These are phyloP conservation scores for Trematomus bernacchii DNA, from an alignment of 2,797 vertebrate species.

Conservation along the genomic window DNA sequence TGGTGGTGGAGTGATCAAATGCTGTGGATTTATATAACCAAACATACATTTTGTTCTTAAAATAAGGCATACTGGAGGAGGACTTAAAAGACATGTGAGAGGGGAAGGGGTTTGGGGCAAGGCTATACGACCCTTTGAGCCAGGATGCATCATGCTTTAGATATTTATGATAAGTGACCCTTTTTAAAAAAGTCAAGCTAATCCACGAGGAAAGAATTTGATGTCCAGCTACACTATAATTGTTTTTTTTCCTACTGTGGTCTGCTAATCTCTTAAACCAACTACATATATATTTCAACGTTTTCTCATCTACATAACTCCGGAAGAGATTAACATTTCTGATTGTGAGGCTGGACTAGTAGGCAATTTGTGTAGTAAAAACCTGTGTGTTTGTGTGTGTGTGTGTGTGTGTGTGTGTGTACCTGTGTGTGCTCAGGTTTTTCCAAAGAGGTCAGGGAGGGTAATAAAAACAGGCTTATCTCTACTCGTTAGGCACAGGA, in stretches of 20 bases:
- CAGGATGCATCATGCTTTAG: constrained; percentile 35
- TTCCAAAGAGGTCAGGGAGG: constrained; percentile 64
- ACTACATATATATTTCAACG: constrained; percentile 30
- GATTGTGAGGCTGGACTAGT: constrained; percentile 29
- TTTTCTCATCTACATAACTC: constrained; percentile 32
- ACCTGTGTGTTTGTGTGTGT: constrained; percentile 24
- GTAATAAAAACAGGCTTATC: constrained; percentile 81
- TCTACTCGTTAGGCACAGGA: constrained; percentile 73
- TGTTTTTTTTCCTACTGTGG: constrained; percentile 48
- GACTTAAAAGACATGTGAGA: constrained; percentile 31
- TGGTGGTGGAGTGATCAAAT: constrained; percentile 58
- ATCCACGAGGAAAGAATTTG: constrained; percentile 62
- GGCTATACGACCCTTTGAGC: constrained; percentile 4
- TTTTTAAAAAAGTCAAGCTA: constrained; percentile 57
- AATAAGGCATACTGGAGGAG: constrained; percentile 33
- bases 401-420: not conserved
- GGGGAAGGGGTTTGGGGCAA: constrained; percentile 30
- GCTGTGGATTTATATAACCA: constrained; percentile 51
- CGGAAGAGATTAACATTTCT: constrained; percentile 1
- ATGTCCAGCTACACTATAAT: constrained; percentile 54
- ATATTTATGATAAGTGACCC: constrained; percentile 54
- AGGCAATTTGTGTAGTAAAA: constrained; percentile 12
- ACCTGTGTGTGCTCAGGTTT: constrained; percentile 47
- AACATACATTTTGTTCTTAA: constrained; percentile 49
- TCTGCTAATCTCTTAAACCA: constrained; percentile 63